These are phyloP conservation scores for Drosophila bipectinata DNA, from an alignment of 1,140 invertebrate genomes.

Conservation along the genomic window DNA sequence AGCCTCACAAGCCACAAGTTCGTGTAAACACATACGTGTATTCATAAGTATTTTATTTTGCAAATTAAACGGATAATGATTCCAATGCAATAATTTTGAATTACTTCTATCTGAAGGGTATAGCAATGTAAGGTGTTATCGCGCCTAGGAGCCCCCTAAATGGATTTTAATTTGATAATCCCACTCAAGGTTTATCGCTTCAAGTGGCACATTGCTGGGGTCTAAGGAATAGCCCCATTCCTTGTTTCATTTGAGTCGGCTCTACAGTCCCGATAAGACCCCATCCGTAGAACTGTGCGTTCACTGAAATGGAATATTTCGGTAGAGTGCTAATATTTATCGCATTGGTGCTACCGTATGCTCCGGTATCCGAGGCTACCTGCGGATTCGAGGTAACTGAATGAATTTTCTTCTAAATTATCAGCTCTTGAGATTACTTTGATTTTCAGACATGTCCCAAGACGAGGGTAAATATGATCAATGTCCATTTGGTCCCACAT, in stretches of 20 bases:
- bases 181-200: constrained; percentile 45
- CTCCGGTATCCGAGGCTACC: constrained; percentile 11
- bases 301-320: constrained; percentile 37
- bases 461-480: constrained; percentile 87
- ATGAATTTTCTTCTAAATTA: neutral
- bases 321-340: constrained; percentile 14
- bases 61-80: neutral
- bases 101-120: constrained; percentile 8
- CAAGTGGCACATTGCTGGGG: constrained; percentile 35
- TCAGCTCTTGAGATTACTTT: neutral
- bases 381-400: constrained; percentile 65
- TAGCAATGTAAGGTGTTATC: constrained; percentile 18
- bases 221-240: constrained; percentile 25
- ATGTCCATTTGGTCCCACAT: constrained; percentile 93
- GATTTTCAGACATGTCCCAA: constrained; percentile 86
- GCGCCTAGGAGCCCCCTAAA: constrained; percentile 19
- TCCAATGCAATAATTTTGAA: neutral
- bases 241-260: constrained; percentile 20
- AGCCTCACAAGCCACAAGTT: constrained; percentile 6
- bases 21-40: neutral
- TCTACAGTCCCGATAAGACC: constrained; percentile 33
- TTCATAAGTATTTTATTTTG: neutral
- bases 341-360: constrained; percentile 17
- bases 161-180: constrained; percentile 53
- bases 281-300: neutral